Percentiles rank a stretch among this genome's conserved stretches.
Evolutionary conservation across 2,113 vertebrate species (phyloP).

Genomic region (Sturnus vulgaris): DNA sequence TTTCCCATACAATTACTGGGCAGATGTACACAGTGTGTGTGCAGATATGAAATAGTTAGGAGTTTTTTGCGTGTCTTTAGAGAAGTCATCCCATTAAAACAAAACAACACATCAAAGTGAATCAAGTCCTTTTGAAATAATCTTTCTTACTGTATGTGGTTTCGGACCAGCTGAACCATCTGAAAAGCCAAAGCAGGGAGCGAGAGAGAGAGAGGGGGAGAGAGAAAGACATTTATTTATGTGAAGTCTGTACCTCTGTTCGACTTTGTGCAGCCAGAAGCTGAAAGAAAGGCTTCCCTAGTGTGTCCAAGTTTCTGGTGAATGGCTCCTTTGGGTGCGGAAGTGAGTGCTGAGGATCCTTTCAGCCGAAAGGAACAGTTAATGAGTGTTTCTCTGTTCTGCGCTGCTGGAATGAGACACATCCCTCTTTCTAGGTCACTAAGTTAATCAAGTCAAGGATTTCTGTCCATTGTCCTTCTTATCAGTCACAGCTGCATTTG

Average conservation of each 20-base stretch:
- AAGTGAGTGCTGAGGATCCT: constrained; percentile 43
- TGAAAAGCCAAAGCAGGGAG: constrained; percentile 22
- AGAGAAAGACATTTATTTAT: constrained; percentile 51
- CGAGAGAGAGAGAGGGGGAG: neutral
- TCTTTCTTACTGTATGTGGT: constrained; percentile 41
- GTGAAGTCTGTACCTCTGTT: constrained; percentile 33
- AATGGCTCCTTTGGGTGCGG: constrained; percentile 55
- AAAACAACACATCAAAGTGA: constrained; percentile 40
- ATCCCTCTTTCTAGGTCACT: constrained; percentile 67
- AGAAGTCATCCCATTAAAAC: constrained; percentile 21
- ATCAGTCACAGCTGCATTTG: constrained; percentile 61
- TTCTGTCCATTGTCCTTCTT: constrained; percentile 67
- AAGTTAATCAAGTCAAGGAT: constrained; percentile 71
- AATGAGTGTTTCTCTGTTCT: constrained; percentile 64
- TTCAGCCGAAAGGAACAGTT: constrained; percentile 52
- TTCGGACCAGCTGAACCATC: constrained; percentile 11
- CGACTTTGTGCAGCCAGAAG: constrained; percentile 46
- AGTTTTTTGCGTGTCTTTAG: neutral
- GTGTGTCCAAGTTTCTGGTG: constrained; percentile 51
- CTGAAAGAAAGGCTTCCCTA: constrained; percentile 34
- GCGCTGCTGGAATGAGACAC: constrained; percentile 45
- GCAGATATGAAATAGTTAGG: constrained; percentile 3
- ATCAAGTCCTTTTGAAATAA: constrained; percentile 38
- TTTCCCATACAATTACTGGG: neutral
- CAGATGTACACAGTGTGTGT: rapidly evolving